These are phyloP conservation scores for Mythimna ferrago DNA, from an alignment of 2,888 invertebrate species.

Conservation along the genomic window DNA sequence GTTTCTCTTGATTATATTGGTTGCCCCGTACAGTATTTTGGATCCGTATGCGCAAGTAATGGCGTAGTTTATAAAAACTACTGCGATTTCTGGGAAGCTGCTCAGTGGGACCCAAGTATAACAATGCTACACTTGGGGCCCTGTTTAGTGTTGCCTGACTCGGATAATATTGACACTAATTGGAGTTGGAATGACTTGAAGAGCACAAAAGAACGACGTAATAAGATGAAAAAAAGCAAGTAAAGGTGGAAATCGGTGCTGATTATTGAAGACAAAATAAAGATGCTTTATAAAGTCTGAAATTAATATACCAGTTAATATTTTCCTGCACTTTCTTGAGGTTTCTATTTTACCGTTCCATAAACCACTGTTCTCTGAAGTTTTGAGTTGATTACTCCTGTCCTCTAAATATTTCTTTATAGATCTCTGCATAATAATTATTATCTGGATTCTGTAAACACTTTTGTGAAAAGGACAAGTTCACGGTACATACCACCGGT, in stretches of 20 bases:
- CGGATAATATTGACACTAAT: too few species aligned
- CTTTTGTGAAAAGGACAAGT: background rate
- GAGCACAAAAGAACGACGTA: background rate
- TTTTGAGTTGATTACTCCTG: background rate
- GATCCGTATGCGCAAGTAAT: background rate
- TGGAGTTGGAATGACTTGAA: background rate
- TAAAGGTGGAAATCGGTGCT: background rate
- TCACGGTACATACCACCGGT: background rate
- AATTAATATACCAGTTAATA: background rate
- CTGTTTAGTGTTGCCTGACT: background rate
- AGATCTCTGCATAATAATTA: background rate
- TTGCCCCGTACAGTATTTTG: background rate
- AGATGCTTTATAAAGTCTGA: background rate
- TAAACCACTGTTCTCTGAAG: background rate
- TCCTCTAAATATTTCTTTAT: background rate
- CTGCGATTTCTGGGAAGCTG: background rate
- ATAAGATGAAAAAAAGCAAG: background rate
- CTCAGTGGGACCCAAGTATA: background rate
- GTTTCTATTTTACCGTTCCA: background rate
- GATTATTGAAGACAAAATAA: background rate
- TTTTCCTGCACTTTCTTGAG: background rate
- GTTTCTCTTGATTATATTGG: background rate
- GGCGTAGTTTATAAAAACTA: background rate
- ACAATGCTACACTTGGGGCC: background rate
- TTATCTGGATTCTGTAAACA: background rate